Percentiles rank a stretch among this genome's conserved stretches.
These are phyloP conservation scores for Hanleya hanleyi DNA, from an alignment of 2,888 invertebrate species.

Conservation along the genomic window DNA sequence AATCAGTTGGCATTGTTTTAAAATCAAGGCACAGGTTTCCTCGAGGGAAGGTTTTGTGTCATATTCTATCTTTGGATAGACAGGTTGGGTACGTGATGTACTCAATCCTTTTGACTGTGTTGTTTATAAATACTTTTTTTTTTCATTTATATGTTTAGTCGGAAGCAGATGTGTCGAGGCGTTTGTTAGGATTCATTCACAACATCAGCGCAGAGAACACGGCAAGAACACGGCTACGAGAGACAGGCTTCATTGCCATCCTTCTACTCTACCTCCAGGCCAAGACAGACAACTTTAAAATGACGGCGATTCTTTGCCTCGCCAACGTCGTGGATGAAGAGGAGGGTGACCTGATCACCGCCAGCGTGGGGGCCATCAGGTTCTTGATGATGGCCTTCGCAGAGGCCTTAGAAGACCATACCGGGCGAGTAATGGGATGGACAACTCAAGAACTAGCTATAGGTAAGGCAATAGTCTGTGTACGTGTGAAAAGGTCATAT, in stretches of 20 bases:
- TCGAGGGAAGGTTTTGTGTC: too few species aligned
- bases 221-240: conserved; percentile 9
- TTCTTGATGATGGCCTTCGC: conserved; percentile 30
- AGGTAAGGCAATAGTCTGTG: too few species aligned
- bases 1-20: too few species aligned
- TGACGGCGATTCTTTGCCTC: conserved; percentile 40
- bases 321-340: conserved; percentile 50
- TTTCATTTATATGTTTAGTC: too few species aligned
- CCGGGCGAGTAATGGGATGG: conserved; percentile 35
- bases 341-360: conserved; percentile 42
- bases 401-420: conserved; percentile 18
- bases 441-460: conserved; percentile 35
- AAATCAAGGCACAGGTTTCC: too few species aligned
- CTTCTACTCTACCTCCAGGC: conserved; percentile 41
- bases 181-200: conserved; percentile 24
- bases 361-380: conserved; percentile 32
- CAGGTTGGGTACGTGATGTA: too few species aligned
- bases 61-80: too few species aligned
- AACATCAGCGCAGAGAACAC: conserved; percentile 32
- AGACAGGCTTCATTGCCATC: conserved; percentile 27
- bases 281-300: conserved; percentile 25
- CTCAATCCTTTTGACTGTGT: too few species aligned
- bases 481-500: too few species aligned
- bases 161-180: too few species aligned
- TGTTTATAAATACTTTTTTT: too few species aligned